Conservation (phyloP, 2,888 invertebrate species). For the Gymnocheta viridis region DNA sequence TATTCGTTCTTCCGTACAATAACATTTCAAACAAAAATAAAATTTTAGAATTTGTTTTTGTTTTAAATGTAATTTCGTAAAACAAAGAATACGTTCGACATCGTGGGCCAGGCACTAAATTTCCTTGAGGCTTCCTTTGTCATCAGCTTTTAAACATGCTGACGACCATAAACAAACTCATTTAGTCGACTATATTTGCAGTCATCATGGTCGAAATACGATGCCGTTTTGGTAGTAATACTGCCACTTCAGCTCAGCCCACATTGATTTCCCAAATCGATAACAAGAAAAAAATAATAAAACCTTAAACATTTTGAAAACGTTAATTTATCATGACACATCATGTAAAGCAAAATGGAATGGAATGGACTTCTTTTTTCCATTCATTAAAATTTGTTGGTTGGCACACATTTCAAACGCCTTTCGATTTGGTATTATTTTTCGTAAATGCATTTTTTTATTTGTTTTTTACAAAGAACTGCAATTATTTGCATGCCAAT, state of each 20-base stretch:
- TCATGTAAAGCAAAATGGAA: constrained; percentile 55
- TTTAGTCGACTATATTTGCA: neutral
- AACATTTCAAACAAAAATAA: too few species aligned
- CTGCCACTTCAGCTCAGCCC: constrained; percentile 16
- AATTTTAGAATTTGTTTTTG: too few species aligned
- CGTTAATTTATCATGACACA: constrained; percentile 55
- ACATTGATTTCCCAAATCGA: constrained; percentile 14
- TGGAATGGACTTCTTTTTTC: constrained; percentile 35
- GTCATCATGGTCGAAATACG: constrained; percentile 5
- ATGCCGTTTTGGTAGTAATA: constrained; percentile 8
- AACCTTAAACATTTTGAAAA: constrained; percentile 23
- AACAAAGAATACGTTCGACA: too few species aligned
- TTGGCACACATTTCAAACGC: constrained; percentile 62
- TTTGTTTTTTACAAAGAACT: neutral
- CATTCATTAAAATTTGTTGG: constrained; percentile 31
- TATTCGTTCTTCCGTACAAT: too few species aligned
- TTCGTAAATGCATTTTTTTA: constrained; percentile 14
- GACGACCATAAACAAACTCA: neutral
- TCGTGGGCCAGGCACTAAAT: too few species aligned
- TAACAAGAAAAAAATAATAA: constrained; percentile 20
- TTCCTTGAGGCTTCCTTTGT: constrained; percentile 5
- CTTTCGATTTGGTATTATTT: constrained; percentile 30
- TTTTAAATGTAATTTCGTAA: too few species aligned
- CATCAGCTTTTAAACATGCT: neutral
- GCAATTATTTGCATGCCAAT: constrained; percentile 45